phyloP scores from a whole-genome alignment of 2,797 vertebrate genomes.

The Pangasius mekongensis region DNA sequence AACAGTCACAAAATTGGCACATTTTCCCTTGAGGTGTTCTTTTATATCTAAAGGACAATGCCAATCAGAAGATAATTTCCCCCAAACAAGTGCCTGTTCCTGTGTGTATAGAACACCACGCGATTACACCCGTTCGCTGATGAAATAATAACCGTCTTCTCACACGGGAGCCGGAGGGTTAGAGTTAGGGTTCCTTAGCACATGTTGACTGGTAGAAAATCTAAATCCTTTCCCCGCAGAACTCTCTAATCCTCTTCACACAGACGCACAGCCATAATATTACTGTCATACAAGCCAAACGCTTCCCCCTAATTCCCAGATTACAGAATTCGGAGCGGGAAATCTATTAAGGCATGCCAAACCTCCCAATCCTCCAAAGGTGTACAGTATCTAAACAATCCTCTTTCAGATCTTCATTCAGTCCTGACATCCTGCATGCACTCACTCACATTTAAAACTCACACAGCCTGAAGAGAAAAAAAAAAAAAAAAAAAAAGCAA shows the following conservation, averaged over 20 bases:
- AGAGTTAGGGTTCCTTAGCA: not conserved
- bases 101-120: not conserved
- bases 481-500: not conserved
- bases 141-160: constrained; percentile 28
- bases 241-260: constrained; percentile 50
- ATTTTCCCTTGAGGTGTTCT: not conserved
- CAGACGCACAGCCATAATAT: constrained; percentile 42
- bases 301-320: constrained; percentile 45
- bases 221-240: constrained; percentile 26
- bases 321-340: constrained; percentile 48
- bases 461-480: not conserved
- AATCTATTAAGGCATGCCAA: constrained; percentile 52
- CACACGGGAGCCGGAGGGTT: constrained; percentile 25
- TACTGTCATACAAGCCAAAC: constrained; percentile 40
- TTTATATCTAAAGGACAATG: not conserved
- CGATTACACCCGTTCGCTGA: not conserved
- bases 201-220: constrained; percentile 33
- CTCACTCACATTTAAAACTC: not conserved
- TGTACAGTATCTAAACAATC: not conserved
- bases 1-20: not conserved
- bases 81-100: not conserved
- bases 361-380: constrained; percentile 28
- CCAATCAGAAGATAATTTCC: not conserved
- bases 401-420: not conserved
- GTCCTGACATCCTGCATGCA: not conserved